These are phyloP conservation scores for Choristoneura rosaceana DNA, from an alignment of 2,888 invertebrate genomes.

Conservation along the genomic window DNA sequence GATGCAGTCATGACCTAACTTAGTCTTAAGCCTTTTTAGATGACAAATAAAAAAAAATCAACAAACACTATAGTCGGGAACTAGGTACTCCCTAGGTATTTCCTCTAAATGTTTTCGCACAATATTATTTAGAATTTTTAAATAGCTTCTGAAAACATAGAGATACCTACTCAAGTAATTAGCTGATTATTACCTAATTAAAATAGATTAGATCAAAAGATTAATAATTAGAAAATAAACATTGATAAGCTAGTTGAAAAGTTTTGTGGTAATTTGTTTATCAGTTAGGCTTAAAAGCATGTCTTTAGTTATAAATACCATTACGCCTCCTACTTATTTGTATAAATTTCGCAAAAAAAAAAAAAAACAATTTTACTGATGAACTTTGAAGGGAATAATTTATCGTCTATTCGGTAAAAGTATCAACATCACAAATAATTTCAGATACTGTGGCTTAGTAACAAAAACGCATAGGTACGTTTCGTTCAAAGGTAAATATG, in stretches of 20 bases:
- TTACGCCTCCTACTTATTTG: background rate
- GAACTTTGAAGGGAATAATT: background rate
- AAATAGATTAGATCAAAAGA: too few relatives aligned
- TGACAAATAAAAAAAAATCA: background rate
- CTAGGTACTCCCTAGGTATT: background rate
- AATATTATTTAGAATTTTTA: background rate
- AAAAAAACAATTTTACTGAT: background rate
- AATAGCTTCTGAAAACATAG: background rate
- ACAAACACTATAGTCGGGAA: too few relatives aligned
- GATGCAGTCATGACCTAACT: background rate
- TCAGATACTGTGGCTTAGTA: too few relatives aligned
- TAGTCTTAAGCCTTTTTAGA: background rate
- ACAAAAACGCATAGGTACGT: background rate
- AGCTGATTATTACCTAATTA: background rate
- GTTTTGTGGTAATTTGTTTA: background rate
- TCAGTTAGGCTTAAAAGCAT: background rate
- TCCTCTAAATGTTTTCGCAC: background rate
- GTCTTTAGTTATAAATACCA: background rate
- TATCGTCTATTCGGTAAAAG: background rate
- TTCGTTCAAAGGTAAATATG: background rate
- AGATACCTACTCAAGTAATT: constrained; percentile 4
- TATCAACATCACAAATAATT: background rate
- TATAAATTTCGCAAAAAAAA: background rate
- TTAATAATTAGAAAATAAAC: background rate
- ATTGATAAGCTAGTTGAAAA: background rate